Base-by-base conservation (phyloP, 2,797 vertebrate species). In the Poeciliopsis presidionis region DNA sequence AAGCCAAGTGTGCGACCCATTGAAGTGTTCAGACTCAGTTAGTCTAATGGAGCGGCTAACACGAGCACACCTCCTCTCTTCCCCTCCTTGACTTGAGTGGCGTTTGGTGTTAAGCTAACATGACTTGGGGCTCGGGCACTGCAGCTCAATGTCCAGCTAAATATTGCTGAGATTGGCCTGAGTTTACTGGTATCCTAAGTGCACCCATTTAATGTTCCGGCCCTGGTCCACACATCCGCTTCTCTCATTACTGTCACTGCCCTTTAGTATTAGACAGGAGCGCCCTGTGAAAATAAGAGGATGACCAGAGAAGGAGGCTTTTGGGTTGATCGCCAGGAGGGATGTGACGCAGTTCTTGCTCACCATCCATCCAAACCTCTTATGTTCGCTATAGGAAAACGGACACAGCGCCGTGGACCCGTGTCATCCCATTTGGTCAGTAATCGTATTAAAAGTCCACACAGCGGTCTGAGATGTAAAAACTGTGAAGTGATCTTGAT, bases 161-260 rank as follows among this genome's bases (percentile, higher is more conserved):
- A 95, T 95, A 95, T 96, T 93, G 92, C 92, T 61, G 85, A 94
- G 95, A 95, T 96, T 95, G 95, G 91, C 88, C 84, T 7, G 75
- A 80, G 87, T 90, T 94, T 94, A 84, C 94, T 95, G 93, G 93
- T 95, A 91, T 90, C 76, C 80, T 94, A 94, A 95, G 81, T 88
- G 91, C 79, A 73, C 81, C 89, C 87, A 84, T 95, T 94, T 94
- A 93, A 88, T 91, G 81, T 81, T 1, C 75, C 87, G 82, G 79
- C 87, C 84, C 74, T 49, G 74, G 84, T 81, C 86, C 75, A 75
- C 90, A 88, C 90, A 91, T 86, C 91, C 74, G 18, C 86, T 81
- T 76, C 76, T 13, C 88, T 92, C 93, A 93, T 95, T 95, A 95
- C 88, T 94, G 94, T 94, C 94, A 94, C 72, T 85, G 88, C 80